Conservation (phyloP, 2,113 vertebrate species). For the Emydura subglobosa region DNA sequence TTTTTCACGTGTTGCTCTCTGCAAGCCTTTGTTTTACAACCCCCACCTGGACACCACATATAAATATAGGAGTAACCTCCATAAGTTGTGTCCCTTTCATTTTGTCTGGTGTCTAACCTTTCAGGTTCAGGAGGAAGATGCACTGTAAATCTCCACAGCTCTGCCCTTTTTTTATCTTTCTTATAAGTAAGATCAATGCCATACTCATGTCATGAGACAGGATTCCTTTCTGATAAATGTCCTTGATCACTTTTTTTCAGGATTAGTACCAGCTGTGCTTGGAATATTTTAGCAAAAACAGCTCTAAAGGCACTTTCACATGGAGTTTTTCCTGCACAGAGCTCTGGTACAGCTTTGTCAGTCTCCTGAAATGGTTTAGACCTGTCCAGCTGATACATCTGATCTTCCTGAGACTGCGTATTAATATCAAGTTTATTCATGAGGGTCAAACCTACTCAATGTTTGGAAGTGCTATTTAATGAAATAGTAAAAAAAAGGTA, state of each 20-base stretch:
- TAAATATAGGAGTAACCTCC: background rate
- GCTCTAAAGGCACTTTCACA: background rate
- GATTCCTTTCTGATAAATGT: background rate
- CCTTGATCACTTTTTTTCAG: slow-evolving; percentile 19
- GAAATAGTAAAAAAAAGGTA: background rate
- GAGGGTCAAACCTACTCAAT: background rate
- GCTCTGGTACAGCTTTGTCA: background rate
- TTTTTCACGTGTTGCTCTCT: background rate
- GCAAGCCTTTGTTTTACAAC: background rate
- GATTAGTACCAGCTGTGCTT: slow-evolving; percentile 17
- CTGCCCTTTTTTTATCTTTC: slow-evolving; percentile 40
- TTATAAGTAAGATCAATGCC: slow-evolving; percentile 7
- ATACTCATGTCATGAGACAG: slow-evolving; percentile 36
- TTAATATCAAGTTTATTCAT: background rate
- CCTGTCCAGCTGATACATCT: background rate
- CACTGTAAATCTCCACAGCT: slow-evolving; percentile 51
- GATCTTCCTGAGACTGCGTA: background rate
- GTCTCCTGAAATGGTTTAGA: background rate
- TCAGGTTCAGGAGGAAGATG: slow-evolving; percentile 32
- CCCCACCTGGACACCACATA: slow-evolving; percentile 1
- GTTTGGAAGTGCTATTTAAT: background rate
- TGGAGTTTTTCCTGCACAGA: background rate
- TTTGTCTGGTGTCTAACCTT: slow-evolving; percentile 16
- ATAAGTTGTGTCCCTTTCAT: background rate
- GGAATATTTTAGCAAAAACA: background rate